These are phyloP conservation scores for Phallusia fumigata DNA, from an alignment of 23 tunicate genomes.

Conservation along the genomic window DNA sequence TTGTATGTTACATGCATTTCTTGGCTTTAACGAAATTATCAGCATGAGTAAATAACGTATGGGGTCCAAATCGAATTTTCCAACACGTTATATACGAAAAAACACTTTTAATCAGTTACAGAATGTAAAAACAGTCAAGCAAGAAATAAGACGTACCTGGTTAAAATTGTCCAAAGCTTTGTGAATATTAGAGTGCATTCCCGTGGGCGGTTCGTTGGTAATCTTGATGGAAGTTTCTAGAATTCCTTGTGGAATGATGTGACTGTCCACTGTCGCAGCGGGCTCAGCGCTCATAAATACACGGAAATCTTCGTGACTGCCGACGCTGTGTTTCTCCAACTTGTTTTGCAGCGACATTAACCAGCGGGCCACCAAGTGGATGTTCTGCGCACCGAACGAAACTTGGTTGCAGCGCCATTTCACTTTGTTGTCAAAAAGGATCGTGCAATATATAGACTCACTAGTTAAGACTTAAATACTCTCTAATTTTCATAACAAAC, in stretches of 20 bases:
- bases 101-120: too few species aligned
- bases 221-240: slow-evolving; percentile 95
- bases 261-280: slow-evolving; percentile 78
- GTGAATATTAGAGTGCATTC: slow-evolving; percentile 96
- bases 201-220: slow-evolving; percentile 98
- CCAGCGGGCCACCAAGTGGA: slow-evolving; percentile 98
- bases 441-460: too few species aligned
- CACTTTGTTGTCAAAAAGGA: too few species aligned
- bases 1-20: too few species aligned
- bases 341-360: slow-evolving; percentile 79
- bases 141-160: slow-evolving; percentile 45
- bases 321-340: slow-evolving; percentile 84
- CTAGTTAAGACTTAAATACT: too few species aligned
- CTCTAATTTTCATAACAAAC: too few species aligned
- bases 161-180: slow-evolving; percentile 94
- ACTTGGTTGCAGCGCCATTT: too few species aligned
- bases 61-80: too few species aligned
- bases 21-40: too few species aligned
- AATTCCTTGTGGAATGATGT: slow-evolving; percentile 97
- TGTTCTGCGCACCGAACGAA: slow-evolving; percentile 59
- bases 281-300: slow-evolving; percentile 98
- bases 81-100: too few species aligned
- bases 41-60: too few species aligned
- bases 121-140: not conserved
- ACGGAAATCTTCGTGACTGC: slow-evolving; percentile 86